Base-by-base conservation (phyloP, 1,140 invertebrate species). In the Daktulosphaira vitifoliae region DNA sequence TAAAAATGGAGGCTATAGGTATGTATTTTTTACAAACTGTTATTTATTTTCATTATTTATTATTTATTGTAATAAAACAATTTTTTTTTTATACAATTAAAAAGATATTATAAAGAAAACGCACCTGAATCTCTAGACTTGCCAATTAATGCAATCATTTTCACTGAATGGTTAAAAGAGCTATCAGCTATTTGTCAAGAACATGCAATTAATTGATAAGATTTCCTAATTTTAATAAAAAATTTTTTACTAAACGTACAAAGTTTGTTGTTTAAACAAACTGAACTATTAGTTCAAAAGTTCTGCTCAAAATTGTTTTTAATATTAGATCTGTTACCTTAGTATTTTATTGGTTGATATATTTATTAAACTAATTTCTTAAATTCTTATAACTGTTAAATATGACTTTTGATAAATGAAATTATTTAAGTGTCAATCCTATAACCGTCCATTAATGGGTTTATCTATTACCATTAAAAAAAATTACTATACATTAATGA, bases 101-200 rank as follows among this genome's bases (percentile, higher is more conserved):
- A 4, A 42, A 69, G 68, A 54, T 69, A 68, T 64, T 59, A 64
- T 26, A 69, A 66, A 48, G 48, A 65, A 38, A 53, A 65, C 2
- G 54, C 38, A 37, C 26, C 23, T 46, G 70, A 70, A 65, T 64
- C 67, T 1, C 7, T 74, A 71, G 67, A 89, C 74, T 81, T 88
- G 53, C 84, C 89, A 2, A 76, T 89, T 65, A 89, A 90, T 76
- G 90, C 90, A n/a, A 84, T 96, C 4, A 75, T 96, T 53, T 76
- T 96, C 51, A 89, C 92, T 71, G 92, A 96, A 74, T 96, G 93
- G 88, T 76, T 94, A 0, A 92, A 94, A 76, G 92, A 96, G 78
- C 76, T 96, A 44, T 87, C 92, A 1, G 90, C 93, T 15, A 81
- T 96, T 49, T 85, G 89, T 65, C 90, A 93, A 76, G 92, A 96